Conservation (phyloP, 2,113 vertebrate genomes). For the Marmota flaviventris region DNA sequence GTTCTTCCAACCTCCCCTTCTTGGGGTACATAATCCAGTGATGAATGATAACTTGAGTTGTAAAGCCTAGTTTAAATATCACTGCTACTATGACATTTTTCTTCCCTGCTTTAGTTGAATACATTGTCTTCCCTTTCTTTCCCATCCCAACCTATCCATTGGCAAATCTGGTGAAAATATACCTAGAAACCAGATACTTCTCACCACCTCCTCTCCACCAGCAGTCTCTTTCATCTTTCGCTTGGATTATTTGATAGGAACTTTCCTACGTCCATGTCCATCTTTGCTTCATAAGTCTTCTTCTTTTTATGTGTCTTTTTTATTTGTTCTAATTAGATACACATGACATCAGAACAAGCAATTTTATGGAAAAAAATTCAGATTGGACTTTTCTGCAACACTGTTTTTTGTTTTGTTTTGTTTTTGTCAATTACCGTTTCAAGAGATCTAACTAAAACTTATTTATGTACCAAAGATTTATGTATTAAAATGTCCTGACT, state of each 20-base stretch:
- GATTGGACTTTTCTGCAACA: background rate
- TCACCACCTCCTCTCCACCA: background rate
- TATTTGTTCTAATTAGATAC: too few relatives aligned
- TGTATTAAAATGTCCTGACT: background rate
- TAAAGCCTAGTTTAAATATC: background rate
- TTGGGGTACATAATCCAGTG: background rate
- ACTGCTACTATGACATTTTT: background rate
- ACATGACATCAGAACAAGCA: background rate
- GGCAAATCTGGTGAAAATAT: background rate
- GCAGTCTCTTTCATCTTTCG: background rate
- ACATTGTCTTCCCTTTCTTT: background rate
- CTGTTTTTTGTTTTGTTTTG: background rate
- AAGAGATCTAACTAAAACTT: background rate
- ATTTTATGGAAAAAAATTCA: background rate
- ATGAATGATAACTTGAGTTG: background rate
- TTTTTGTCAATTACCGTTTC: background rate
- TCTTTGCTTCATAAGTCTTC: background rate
- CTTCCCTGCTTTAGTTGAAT: background rate
- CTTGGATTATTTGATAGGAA: background rate
- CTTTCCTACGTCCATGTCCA: background rate
- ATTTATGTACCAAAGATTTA: background rate
- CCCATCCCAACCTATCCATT: background rate
- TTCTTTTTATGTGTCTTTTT: background rate
- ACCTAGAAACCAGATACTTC: background rate
- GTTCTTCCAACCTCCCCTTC: background rate